Conservation (phyloP, 2,888 invertebrate genomes). For the Entomobrya multifasciata region DNA sequence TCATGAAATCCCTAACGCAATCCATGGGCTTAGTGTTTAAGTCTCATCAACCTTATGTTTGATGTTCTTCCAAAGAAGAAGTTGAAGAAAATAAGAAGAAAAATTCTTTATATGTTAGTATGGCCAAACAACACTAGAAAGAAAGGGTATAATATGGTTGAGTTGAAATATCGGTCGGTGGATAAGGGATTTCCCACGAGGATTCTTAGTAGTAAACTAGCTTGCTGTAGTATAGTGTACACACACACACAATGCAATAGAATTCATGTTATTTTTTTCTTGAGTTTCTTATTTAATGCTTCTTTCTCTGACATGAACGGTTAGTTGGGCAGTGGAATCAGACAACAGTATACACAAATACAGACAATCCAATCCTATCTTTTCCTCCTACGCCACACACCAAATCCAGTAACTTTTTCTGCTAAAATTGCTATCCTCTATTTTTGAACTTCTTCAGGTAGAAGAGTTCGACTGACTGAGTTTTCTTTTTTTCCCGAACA, state of each 20-base stretch:
- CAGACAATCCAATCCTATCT: neutral
- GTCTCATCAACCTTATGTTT: constrained; percentile 55
- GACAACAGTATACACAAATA: constrained; percentile 4
- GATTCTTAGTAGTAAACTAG: constrained; percentile 42
- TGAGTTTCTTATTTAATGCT: constrained; percentile 35
- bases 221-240: too few species aligned
- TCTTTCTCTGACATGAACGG: constrained; percentile 23
- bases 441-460: constrained; percentile 1
- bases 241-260: neutral
- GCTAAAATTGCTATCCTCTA: neutral
- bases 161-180: constrained; percentile 50
- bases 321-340: constrained; percentile 39
- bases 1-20: constrained; percentile 42
- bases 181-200: constrained; percentile 56
- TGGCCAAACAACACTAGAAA: too few species aligned
- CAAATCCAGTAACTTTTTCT: neutral
- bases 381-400: neutral
- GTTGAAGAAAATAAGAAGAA: constrained; percentile 2
- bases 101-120: too few species aligned
- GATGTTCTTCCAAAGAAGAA: constrained; percentile 40
- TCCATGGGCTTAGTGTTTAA: constrained; percentile 48
- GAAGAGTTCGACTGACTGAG: neutral
- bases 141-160: constrained; percentile 25
- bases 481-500: neutral
- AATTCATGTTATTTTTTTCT: constrained; percentile 18